phyloP scores from a whole-genome alignment of 2,888 invertebrate genomes.

The Antheraea yamamai region DNA sequence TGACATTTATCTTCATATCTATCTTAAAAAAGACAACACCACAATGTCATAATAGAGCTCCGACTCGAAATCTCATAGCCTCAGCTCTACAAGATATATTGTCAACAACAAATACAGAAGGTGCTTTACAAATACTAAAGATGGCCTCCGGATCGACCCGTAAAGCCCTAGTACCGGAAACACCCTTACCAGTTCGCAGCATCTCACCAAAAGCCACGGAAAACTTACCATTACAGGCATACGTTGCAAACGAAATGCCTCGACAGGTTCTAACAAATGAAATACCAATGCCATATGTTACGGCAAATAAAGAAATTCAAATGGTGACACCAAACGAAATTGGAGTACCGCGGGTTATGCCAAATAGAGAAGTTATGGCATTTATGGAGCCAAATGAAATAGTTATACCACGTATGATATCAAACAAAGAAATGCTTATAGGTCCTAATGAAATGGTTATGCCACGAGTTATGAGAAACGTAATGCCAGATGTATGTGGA shows the following conservation, averaged over 20 bases:
- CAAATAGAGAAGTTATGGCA: slow-evolving; percentile 18
- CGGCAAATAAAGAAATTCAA: not conserved
- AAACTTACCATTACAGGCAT: slow-evolving; percentile 18
- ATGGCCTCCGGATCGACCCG: slow-evolving; percentile 17
- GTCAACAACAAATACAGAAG: slow-evolving; percentile 41
- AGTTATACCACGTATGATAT: slow-evolving; percentile 1
- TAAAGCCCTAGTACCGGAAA: slow-evolving; percentile 25
- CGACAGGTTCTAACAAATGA: slow-evolving; percentile 3
- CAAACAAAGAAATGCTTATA: slow-evolving; percentile 3
- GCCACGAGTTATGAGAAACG: slow-evolving; percentile 11
- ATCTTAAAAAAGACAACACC: slow-evolving; percentile 6
- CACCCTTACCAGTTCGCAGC: slow-evolving; percentile 16
- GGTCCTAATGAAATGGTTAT: not conserved
- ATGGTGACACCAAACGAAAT: not conserved
- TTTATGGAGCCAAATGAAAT: not conserved
- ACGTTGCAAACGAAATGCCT: slow-evolving; percentile 18
- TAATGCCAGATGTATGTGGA: slow-evolving; percentile 1
- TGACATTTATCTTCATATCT: not conserved
- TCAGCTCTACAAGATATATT: slow-evolving; percentile 44
- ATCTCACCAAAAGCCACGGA: slow-evolving; percentile 17
- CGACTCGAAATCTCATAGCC: slow-evolving; percentile 30
- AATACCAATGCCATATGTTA: slow-evolving; percentile 11
- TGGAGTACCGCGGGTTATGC: not conserved
- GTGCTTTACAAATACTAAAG: slow-evolving; percentile 37
- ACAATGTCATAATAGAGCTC: slow-evolving; percentile 25